Base-by-base conservation (phyloP, 2,888 invertebrate genomes). In the Saturnia pavonia region DNA sequence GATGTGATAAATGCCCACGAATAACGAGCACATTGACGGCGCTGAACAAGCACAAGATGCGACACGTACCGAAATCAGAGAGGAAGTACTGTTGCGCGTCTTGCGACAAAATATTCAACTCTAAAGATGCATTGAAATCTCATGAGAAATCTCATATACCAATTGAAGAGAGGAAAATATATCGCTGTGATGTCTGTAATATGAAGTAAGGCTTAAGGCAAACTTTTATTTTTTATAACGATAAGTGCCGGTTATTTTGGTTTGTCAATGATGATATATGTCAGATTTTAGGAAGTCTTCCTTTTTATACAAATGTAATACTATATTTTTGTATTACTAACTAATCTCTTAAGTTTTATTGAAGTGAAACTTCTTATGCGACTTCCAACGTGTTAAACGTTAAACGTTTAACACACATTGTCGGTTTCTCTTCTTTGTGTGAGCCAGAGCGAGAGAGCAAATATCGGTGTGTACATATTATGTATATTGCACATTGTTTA, bases 1-100 rank as follows among this genome's bases (percentile, higher is more conserved):
- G 94, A 51, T 95, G 95, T 82, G 94, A 94, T 74, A 91, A 93
- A 83, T 95, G 94, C 77, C 91, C 93, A n/a, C 89, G 92, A 76
- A 90, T 94, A 76, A 90, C 94, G 57, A 94, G 93, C 84, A 88
- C 94, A 11, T 71, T 90, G 74, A 85, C 90, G 69, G 92, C 93
- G 19, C 82, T 94, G 73, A 89, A 92, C 74, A 94, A 92, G 78
- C 95, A 95, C 79, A 93, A 94, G 79, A 85, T 94, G 86, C 87
- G 92, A 75, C 95, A 95, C 76, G 79, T 94, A 77, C 94, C 94
- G n/a, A 94, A 94, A 82, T 86, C 92, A 0, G 93, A 94, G 72
- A 85, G 94, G 73, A 90, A 90, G 72, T 94, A 90, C 76, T 82
- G 84, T 65, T 95, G 95, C 77, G 80, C 85, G 11, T 86, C 90